Conservation (phyloP, 2,888 invertebrate genomes). For the Torymus auratus region DNA sequence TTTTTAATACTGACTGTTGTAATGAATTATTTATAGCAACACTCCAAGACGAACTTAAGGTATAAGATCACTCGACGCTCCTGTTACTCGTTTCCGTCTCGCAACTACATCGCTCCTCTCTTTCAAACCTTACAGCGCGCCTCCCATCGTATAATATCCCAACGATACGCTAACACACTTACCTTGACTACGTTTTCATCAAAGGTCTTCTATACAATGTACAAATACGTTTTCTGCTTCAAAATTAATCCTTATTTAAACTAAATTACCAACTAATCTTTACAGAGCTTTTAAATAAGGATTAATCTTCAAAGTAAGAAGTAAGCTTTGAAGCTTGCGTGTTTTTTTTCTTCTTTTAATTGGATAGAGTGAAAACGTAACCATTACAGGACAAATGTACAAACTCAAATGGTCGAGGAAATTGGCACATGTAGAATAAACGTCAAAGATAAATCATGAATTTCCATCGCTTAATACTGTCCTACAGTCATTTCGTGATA, state of each 20-base stretch:
- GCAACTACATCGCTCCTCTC: background rate
- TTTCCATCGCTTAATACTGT: too few species aligned
- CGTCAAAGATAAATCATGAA: background rate
- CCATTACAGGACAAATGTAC: background rate
- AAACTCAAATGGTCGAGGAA: background rate
- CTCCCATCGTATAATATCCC: background rate
- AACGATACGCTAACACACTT: constrained; percentile 14
- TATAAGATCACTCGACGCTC: constrained; percentile 17
- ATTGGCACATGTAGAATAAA: constrained; percentile 1
- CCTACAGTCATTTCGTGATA: background rate
- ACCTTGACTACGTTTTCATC: constrained; percentile 29
- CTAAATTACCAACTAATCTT: constrained; percentile 2
- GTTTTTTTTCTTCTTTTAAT: too few species aligned
- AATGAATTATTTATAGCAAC: constrained; percentile 27
- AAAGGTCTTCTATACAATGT: constrained; percentile 6
- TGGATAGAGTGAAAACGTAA: background rate
- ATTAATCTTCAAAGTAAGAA: constrained; percentile 19
- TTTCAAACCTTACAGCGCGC: constrained; percentile 7
- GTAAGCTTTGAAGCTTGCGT: background rate
- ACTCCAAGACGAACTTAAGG: constrained; percentile 8
- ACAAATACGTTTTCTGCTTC: background rate
- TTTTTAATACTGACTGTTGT: constrained; percentile 29
- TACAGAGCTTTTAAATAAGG: constrained; percentile 31
- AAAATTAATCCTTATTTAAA: constrained; percentile 37
- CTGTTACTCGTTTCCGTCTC: background rate